These are phyloP conservation scores for Graptemys geographica DNA, from an alignment of 2,797 vertebrate species.

Conservation along the genomic window DNA sequence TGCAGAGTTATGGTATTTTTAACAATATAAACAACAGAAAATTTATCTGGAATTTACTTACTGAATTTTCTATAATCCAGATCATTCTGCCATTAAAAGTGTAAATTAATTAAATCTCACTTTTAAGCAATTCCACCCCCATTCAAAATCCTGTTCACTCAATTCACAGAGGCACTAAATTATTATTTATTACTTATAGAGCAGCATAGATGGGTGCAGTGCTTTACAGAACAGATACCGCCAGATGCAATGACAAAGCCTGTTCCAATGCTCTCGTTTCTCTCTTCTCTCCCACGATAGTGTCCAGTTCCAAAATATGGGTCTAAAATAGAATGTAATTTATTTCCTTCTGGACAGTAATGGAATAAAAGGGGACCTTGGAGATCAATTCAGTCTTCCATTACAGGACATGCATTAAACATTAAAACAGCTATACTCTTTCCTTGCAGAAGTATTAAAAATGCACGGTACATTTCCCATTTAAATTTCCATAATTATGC, in stretches of 20 bases:
- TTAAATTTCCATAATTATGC: conserved; percentile 70
- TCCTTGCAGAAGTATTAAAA: conserved; percentile 75
- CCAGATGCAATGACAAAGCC: background rate
- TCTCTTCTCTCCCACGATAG: background rate
- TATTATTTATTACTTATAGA: background rate
- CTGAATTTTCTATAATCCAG: background rate
- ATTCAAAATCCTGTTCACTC: background rate
- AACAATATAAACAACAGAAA: background rate
- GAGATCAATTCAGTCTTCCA: conserved; percentile 67
- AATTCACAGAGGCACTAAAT: accelerated
- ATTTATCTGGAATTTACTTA: background rate
- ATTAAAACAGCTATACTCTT: conserved; percentile 67
- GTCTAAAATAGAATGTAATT: conserved; percentile 74
- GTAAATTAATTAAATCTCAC: background rate
- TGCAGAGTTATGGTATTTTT: background rate
- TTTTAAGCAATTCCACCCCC: background rate
- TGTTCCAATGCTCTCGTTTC: background rate
- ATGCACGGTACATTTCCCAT: conserved; percentile 74
- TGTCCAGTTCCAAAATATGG: conserved; percentile 26
- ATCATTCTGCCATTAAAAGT: background rate
- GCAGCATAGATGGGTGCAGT: accelerated
- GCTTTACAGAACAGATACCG: background rate
- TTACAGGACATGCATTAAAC: conserved; percentile 76
- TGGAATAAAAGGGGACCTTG: conserved; percentile 26
- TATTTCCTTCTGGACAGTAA: conserved; percentile 66